phyloP scores from a whole-genome alignment of 2,797 vertebrate genomes.

The Phataginus tricuspis region DNA sequence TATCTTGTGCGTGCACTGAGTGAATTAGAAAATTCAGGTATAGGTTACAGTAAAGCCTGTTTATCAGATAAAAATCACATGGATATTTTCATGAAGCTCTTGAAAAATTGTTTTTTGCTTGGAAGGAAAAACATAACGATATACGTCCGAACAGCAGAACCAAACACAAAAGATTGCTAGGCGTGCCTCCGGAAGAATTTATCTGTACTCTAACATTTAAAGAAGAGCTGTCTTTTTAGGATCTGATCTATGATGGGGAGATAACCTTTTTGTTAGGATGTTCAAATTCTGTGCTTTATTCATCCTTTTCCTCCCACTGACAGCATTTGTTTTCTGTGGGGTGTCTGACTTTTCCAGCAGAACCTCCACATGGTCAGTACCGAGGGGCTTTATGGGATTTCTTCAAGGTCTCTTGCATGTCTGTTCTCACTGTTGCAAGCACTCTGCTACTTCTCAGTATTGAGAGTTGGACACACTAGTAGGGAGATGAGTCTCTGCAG shows the following conservation, averaged over 20 bases:
- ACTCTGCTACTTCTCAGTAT: not conserved
- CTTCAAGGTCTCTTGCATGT: not conserved
- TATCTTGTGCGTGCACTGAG: not conserved
- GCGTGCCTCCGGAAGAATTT: not conserved
- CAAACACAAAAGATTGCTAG: not conserved
- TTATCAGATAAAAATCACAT: not conserved
- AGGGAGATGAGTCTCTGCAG: not conserved
- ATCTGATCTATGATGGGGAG: not conserved
- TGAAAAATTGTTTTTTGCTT: slow-evolving; percentile 13
- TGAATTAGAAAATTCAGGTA: not conserved
- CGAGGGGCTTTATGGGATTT: not conserved
- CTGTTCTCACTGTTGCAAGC: not conserved
- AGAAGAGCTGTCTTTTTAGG: not conserved
- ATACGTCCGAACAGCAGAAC: not conserved
- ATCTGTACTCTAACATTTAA: not conserved
- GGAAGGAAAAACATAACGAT: not conserved
- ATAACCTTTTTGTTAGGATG: not conserved
- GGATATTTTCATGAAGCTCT: slow-evolving; percentile 15
- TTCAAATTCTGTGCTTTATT: not conserved
- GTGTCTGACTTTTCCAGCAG: not conserved
- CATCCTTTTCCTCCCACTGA: not conserved
- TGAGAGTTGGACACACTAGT: not conserved
- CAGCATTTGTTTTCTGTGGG: not conserved
- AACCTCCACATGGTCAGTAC: not conserved
- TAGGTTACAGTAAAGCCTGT: not conserved